These are phyloP conservation scores for Aleiodes sp. DNA, from an alignment of 1,140 invertebrate genomes.

Conservation along the genomic window DNA sequence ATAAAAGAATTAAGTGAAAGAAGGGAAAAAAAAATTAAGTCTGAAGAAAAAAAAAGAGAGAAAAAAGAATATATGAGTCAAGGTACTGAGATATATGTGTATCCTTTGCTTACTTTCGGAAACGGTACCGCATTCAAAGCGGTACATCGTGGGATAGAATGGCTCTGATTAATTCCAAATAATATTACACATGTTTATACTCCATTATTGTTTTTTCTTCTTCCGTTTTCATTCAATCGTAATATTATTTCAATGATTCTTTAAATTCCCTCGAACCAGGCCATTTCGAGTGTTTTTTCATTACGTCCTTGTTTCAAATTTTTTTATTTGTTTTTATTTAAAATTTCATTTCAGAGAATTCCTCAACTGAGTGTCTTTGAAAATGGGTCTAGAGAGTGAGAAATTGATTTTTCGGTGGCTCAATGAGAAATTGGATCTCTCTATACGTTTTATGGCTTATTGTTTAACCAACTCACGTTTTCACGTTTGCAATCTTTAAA, in stretches of 20 bases:
- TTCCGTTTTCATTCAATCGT: background rate
- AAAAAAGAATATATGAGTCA: conserved; percentile 1
- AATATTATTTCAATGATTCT: background rate
- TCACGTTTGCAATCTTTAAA: background rate
- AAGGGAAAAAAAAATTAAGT: background rate
- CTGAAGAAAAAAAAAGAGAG: background rate
- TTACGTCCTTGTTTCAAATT: too few relatives aligned
- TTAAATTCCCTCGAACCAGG: background rate
- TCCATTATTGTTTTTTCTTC: background rate
- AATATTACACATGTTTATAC: background rate
- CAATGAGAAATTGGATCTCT: too few relatives aligned
- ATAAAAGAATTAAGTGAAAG: background rate
- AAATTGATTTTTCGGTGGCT: too few relatives aligned
- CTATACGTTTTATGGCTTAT: too few relatives aligned
- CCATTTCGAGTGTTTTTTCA: background rate
- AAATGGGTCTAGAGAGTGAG: too few relatives aligned
- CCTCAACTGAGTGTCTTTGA: too few relatives aligned
- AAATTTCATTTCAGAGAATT: too few relatives aligned
- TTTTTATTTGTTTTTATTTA: too few relatives aligned
- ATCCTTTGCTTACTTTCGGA: conserved; percentile 6
- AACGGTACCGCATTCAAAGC: conserved; percentile 3
- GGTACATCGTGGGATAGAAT: conserved; percentile 3
- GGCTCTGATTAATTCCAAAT: conserved; percentile 1
- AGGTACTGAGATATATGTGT: background rate
- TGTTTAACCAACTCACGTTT: too few relatives aligned